Conservation (phyloP, 2,113 vertebrate species). For the Myotis yumanensis region DNA sequence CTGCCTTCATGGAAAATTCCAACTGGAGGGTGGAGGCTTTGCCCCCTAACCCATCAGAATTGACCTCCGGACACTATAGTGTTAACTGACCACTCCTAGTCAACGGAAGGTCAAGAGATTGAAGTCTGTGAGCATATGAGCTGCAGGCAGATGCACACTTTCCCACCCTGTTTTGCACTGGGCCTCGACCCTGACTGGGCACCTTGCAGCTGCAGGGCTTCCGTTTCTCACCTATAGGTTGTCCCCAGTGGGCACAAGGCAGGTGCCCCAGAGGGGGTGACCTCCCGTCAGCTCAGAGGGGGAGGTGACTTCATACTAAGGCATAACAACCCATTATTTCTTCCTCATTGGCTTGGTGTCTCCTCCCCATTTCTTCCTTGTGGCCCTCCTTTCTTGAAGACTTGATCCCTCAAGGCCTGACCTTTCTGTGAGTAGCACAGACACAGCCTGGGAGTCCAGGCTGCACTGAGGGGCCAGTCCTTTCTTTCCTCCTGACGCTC, state of each 20-base stretch:
- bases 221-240: not conserved
- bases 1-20: not conserved
- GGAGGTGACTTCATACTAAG: not conserved
- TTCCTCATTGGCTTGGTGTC: not conserved
- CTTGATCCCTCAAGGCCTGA: not conserved
- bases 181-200: not conserved
- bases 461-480: not conserved
- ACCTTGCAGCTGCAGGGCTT: not conserved
- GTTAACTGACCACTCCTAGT: not conserved
- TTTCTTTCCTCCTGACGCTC: not conserved
- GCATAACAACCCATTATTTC: not conserved
- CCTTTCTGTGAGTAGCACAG: not conserved
- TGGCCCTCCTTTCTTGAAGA: not conserved
- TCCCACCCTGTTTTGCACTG: not conserved
- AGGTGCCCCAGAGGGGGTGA: not conserved
- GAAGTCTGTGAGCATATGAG: not conserved
- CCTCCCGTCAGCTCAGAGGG: not conserved
- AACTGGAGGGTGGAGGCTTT: not conserved
- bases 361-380: not conserved
- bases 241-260: not conserved
- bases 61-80: not conserved
- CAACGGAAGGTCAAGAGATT: not conserved
- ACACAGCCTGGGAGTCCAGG: not conserved
- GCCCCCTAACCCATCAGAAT: not conserved
- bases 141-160: not conserved